A percentile compares a stretch with the other conserved stretches of the same genome.
Evolutionary conservation across 2,113 vertebrate genomes (phyloP).

Genomic region (Actenoides lindsayi): DNA sequence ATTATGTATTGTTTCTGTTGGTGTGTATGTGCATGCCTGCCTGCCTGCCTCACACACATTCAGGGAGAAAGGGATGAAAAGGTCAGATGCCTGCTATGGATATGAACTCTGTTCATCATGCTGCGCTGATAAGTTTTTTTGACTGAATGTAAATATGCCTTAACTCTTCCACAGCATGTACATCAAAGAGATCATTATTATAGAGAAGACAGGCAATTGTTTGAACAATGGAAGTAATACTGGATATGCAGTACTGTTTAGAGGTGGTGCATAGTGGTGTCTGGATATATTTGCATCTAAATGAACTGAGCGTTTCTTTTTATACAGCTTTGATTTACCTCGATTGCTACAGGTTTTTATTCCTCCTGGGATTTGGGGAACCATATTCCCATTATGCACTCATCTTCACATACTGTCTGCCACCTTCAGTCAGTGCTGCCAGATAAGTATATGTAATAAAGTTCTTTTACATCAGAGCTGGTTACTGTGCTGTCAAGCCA

Average conservation of each 20-base stretch:
- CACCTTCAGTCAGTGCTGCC: neutral
- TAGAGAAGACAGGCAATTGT: neutral
- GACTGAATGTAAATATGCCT: conserved; percentile 23
- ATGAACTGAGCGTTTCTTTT: conserved; percentile 13
- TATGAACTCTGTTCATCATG: neutral
- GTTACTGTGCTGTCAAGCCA: neutral
- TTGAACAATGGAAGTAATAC: neutral
- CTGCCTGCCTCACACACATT: neutral
- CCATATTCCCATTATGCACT: neutral
- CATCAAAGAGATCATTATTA: conserved; percentile 8
- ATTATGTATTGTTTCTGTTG: fast-evolving
- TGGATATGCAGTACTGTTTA: neutral
- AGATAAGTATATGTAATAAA: conserved; percentile 10
- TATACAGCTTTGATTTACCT: conserved; percentile 39
- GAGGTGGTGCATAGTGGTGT: neutral
- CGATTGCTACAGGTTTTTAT: conserved; percentile 1
- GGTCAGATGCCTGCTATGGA: neutral
- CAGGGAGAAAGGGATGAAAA: neutral
- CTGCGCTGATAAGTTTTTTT: conserved; percentile 39
- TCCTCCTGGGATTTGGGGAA: conserved; percentile 3
- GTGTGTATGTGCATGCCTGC: neutral
- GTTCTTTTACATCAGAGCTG: neutral
- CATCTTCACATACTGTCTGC: neutral
- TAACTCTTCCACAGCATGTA: neutral
- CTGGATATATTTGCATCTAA: conserved; percentile 53